Conservation (phyloP, 2,888 invertebrate genomes). For the Orthosia gothica region DNA sequence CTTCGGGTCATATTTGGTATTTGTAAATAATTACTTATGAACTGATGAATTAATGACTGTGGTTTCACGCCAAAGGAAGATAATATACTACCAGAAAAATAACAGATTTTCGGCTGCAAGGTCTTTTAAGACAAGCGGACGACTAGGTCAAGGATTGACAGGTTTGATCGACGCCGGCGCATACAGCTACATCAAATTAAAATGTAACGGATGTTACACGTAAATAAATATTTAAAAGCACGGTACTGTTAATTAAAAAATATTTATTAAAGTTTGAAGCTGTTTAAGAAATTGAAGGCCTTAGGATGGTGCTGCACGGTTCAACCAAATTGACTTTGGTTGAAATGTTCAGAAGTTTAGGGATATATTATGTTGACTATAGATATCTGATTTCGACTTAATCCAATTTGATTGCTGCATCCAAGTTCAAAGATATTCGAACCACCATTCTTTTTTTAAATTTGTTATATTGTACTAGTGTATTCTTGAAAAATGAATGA, state of each 20-base stretch:
- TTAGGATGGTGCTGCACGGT: not conserved
- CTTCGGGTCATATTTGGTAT: no score
- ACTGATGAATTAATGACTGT: not conserved
- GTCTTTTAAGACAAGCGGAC: slow-evolving; percentile 21
- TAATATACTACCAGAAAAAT: not conserved
- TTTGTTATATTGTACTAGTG: no score
- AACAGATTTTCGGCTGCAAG: slow-evolving; percentile 24
- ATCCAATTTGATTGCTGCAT: not conserved
- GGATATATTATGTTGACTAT: not conserved
- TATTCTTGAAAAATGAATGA: no score
- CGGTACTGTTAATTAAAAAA: not conserved
- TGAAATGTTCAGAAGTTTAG: no score
- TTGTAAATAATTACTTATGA: no score
- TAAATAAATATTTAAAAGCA: slow-evolving; percentile 20
- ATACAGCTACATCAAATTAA: slow-evolving; percentile 30
- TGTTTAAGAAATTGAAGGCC: not conserved
- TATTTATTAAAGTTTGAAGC: not conserved
- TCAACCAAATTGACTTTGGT: not conserved
- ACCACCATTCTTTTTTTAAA: no score
- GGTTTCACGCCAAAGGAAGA: slow-evolving; percentile 6
- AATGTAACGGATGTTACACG: slow-evolving; percentile 19
- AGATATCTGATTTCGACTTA: not conserved
- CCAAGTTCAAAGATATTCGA: not conserved
- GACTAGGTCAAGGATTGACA: slow-evolving; percentile 55
- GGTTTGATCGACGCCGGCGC: slow-evolving; percentile 7